These are phyloP conservation scores for Sminthopsis crassicaudata DNA, from an alignment of 2,113 vertebrate species.

Conservation along the genomic window DNA sequence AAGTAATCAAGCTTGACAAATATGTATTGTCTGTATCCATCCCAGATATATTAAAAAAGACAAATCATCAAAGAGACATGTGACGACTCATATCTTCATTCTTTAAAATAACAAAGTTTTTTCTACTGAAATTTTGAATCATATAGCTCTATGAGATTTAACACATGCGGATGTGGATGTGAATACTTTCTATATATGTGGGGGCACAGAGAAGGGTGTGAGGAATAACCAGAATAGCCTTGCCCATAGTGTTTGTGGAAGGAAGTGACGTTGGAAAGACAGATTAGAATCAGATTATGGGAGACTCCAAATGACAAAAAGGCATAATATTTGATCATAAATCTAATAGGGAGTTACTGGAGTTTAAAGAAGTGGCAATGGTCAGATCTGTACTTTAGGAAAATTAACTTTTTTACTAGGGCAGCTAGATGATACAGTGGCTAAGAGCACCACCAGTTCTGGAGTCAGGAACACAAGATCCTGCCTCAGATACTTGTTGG, in stretches of 20 bases:
- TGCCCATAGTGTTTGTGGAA: not conserved
- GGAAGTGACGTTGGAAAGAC: not conserved
- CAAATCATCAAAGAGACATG: too few relatives aligned
- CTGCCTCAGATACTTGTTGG: too few relatives aligned
- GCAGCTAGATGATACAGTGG: too few relatives aligned
- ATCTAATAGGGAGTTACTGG: not conserved
- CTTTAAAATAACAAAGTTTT: too few relatives aligned
- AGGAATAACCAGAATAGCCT: not conserved
- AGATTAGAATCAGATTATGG: not conserved
- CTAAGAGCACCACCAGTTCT: too few relatives aligned
- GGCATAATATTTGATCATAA: not conserved
- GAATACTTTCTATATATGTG: not conserved
- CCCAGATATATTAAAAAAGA: too few relatives aligned
- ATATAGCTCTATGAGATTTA: too few relatives aligned
- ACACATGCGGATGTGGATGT: too few relatives aligned
- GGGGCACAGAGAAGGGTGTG: not conserved
- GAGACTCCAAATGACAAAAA: not conserved
- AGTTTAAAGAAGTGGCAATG: not conserved
- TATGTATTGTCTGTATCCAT: not conserved
- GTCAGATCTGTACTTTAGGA: not conserved
- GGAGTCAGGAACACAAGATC: too few relatives aligned
- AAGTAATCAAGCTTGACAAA: not conserved
- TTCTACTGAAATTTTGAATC: too few relatives aligned
- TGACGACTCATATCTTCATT: too few relatives aligned
- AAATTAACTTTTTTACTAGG: not conserved